Conservation (phyloP, 2,888 invertebrate species). For the Orchestes rusci region DNA sequence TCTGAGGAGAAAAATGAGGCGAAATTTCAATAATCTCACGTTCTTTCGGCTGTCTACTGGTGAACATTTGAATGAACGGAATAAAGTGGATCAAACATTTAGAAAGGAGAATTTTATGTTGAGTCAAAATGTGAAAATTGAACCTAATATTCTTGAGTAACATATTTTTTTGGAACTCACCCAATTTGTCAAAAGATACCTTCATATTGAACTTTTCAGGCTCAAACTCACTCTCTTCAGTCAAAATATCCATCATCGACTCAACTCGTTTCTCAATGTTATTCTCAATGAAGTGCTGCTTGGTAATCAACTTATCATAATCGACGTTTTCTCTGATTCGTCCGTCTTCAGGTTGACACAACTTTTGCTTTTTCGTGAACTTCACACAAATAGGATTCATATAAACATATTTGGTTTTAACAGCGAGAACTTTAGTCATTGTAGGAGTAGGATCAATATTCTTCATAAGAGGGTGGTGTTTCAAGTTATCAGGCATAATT, state of each 20-base stretch:
- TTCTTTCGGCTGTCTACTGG: too few relatives aligned
- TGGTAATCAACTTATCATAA: slow-evolving; percentile 36
- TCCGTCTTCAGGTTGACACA: slow-evolving; percentile 26
- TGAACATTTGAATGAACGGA: too few relatives aligned
- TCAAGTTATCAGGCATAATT: slow-evolving; percentile 32
- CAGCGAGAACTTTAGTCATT: slow-evolving; percentile 37
- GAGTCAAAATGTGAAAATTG: too few relatives aligned
- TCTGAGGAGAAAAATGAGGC: too few relatives aligned
- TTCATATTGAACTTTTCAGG: slow-evolving; percentile 13
- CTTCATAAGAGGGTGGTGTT: slow-evolving; percentile 2
- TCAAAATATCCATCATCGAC: slow-evolving; percentile 3
- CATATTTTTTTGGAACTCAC: too few relatives aligned
- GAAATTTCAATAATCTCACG: too few relatives aligned
- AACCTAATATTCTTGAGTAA: too few relatives aligned
- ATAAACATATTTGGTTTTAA: slow-evolving; percentile 40
- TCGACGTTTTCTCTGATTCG: slow-evolving; percentile 27
- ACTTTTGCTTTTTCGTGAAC: slow-evolving; percentile 33
- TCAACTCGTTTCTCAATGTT: slow-evolving; percentile 16
- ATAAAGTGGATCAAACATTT: too few relatives aligned
- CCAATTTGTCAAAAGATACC: slow-evolving; percentile 15
- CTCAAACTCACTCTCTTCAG: slow-evolving; percentile 4
- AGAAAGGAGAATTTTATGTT: too few relatives aligned
- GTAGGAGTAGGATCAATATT: slow-evolving; percentile 37
- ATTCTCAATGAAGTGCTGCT: slow-evolving; percentile 36
- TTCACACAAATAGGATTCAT: slow-evolving; percentile 41